These are phyloP conservation scores for Mastigias papua DNA, from an alignment of 30 jellyfish, hydroid and myxozoan species.

Conservation along the genomic window DNA sequence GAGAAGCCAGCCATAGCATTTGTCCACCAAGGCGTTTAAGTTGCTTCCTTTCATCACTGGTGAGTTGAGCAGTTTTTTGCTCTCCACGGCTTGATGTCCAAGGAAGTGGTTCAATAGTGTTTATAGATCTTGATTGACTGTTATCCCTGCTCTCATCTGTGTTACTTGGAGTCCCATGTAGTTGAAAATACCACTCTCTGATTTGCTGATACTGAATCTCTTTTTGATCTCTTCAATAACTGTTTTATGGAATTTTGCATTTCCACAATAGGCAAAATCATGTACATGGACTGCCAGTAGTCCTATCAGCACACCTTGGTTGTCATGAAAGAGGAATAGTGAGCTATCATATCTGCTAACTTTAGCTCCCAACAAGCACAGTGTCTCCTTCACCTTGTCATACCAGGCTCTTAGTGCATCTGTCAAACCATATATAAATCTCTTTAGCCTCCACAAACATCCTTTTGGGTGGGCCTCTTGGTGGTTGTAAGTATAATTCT, in stretches of 20 bases:
- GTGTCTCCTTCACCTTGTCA: neutral
- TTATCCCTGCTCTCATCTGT: neutral
- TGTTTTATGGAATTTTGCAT: neutral
- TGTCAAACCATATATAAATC: neutral
- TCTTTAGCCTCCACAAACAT: neutral
- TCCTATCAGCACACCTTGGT: neutral
- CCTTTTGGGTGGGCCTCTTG: neutral
- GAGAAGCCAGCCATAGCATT: slow-evolving; percentile 30
- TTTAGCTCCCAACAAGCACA: neutral
- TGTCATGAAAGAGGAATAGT: neutral
- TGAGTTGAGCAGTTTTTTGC: neutral
- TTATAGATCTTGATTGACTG: neutral
- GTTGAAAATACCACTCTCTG: neutral
- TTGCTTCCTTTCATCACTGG: neutral
- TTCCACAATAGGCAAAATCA: slow-evolving; percentile 1
- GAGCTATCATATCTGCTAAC: neutral
- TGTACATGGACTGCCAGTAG: neutral
- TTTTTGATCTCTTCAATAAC: slow-evolving; percentile 17
- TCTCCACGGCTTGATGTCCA: neutral
- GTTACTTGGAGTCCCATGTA: neutral
- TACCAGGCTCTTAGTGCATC: slow-evolving; percentile 10
- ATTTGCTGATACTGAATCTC: neutral
- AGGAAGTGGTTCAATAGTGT: neutral
- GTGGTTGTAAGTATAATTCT: neutral
- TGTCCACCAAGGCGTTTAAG: slow-evolving; percentile 22